Conservation (phyloP, 1,140 invertebrate genomes). For the Mizuhopecten yessoensis region DNA sequence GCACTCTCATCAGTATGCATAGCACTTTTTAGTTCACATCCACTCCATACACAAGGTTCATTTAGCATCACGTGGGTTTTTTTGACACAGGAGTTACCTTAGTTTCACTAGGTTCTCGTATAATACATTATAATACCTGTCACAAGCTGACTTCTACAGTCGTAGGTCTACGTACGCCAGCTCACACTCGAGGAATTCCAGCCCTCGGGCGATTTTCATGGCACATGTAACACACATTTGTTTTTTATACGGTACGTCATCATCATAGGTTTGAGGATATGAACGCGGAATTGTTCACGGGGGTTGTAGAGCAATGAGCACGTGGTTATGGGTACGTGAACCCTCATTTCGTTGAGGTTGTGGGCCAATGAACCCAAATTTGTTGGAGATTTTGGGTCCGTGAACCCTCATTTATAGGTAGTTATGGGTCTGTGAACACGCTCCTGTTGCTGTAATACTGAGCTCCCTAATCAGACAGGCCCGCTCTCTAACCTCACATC, state of each 20-base stretch:
- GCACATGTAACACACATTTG: constrained; percentile 10
- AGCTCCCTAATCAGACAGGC: not conserved
- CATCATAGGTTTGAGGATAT: no score
- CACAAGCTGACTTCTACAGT: not conserved
- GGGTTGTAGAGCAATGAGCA: not conserved
- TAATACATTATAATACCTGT: constrained; percentile 27
- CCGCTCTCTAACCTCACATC: not conserved
- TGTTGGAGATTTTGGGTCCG: not conserved
- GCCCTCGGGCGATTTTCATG: constrained; percentile 29
- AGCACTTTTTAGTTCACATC: constrained; percentile 19
- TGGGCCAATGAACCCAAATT: not conserved
- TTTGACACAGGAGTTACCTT: not conserved
- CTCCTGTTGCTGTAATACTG: not conserved
- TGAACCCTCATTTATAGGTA: not conserved
- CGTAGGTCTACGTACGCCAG: not conserved
- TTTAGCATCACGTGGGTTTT: not conserved
- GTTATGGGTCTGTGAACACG: not conserved
- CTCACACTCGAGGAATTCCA: constrained; percentile 11
- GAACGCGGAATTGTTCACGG: no score
- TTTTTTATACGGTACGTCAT: not conserved
- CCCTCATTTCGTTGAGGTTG: not conserved
- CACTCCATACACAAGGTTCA: not conserved
- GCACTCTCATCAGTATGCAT: not conserved
- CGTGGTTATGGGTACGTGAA: not conserved
- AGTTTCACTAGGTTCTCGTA: not conserved